These are phyloP conservation scores for Macheiramphus alcinus DNA, from an alignment of 2,113 vertebrate genomes.

Conservation along the genomic window DNA sequence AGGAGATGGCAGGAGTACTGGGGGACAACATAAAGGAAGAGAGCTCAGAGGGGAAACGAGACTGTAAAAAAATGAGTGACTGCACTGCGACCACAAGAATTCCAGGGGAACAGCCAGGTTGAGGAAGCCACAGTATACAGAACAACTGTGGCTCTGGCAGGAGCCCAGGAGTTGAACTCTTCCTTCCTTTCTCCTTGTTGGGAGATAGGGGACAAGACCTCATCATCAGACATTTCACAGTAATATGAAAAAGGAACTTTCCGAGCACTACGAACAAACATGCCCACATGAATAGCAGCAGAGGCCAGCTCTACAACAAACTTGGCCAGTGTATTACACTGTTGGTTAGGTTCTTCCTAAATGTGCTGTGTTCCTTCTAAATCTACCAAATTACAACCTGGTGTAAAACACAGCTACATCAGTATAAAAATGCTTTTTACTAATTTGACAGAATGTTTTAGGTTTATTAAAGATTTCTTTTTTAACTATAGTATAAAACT, in stretches of 20 bases:
- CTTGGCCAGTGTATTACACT: background rate
- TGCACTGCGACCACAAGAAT: background rate
- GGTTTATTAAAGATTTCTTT: background rate
- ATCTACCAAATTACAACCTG: background rate
- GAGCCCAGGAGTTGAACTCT: background rate
- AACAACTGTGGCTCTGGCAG: background rate
- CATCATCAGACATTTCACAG: background rate
- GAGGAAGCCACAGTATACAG: background rate
- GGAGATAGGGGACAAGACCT: background rate
- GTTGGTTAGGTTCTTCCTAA: background rate
- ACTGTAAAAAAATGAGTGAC: background rate
- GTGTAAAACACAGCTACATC: background rate
- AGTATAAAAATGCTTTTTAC: background rate
- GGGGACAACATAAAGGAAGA: background rate
- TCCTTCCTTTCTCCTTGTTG: background rate
- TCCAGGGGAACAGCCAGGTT: background rate
- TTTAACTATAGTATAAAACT: background rate
- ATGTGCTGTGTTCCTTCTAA: background rate
- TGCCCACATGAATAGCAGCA: background rate
- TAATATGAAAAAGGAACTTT: background rate
- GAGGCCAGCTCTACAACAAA: background rate
- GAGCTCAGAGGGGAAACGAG: background rate
- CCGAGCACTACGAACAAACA: background rate
- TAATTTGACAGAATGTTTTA: background rate
- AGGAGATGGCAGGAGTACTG: background rate